Base-by-base conservation (phyloP, 2,888 invertebrate genomes). In the Prenolepis imparis region DNA sequence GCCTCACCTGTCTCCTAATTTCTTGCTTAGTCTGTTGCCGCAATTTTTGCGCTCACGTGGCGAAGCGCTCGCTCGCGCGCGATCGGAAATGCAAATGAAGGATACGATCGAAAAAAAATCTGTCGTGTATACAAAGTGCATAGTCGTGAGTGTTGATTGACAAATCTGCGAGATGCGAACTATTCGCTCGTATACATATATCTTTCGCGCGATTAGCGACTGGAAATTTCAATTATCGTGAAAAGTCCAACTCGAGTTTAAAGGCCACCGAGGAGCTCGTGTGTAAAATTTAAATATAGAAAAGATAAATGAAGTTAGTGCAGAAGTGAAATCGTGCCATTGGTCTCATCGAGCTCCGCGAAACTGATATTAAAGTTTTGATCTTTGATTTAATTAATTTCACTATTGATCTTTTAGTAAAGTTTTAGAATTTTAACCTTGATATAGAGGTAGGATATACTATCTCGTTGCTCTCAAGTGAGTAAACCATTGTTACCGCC, bases 1-100 rank as follows among this genome's bases (percentile, higher is more conserved):
- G 88, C 82, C 85, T 90, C 82, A 88, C 87, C 88, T 91, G 87
- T 89, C 86, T 86, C 85, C 89, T 89, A 90, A 91, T 91, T 90
- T 90, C 91, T 87, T 83, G 84, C 84, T 86, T 85, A 87, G 82
- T 82, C 74, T 57, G 85, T 84, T 74, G 74, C 63, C 78, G 88
- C 88, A 84, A 91, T 91, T 91, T 91, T 88, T 89, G 87, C 91
- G 86, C 82, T 82, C 86, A 66, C 67, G 84, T 83, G 74, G 59
- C 84, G 77, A 74, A 59, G 28, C 82, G 63, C 12, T 64, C 59
- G 68, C 11, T 41, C 32, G 61, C 74, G 55, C 66, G 61, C 48
- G 59, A 21, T 64, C 77, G 82, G 44, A 59, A 67, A 6, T 48
- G 72, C 44, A 12, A 48, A 44, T 4, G 5, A 18, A 55, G 28